phyloP scores from a whole-genome alignment of 2,797 vertebrate genomes.

The Dermochelys coriacea region DNA sequence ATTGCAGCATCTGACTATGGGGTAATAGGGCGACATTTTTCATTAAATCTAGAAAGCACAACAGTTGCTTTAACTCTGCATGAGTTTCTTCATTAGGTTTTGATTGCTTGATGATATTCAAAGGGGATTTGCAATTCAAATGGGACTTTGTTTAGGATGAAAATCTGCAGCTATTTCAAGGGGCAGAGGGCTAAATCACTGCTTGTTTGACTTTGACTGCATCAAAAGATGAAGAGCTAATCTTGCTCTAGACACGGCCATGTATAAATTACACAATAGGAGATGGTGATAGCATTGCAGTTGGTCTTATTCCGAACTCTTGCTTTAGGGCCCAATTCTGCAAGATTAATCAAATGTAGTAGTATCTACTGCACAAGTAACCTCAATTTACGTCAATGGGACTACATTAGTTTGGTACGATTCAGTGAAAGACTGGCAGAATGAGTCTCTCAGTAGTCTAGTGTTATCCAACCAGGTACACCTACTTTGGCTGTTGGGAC shows the following conservation, averaged over 20 bases:
- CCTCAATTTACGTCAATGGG: background rate
- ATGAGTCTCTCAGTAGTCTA: fast-evolving
- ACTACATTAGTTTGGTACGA: fast-evolving
- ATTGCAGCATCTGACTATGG: background rate
- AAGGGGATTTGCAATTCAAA: slow-evolving; percentile 80
- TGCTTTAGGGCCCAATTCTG: background rate
- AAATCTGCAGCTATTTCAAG: slow-evolving; percentile 75
- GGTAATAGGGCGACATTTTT: slow-evolving; percentile 30
- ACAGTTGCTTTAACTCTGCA: slow-evolving; percentile 65
- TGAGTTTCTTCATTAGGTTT: slow-evolving; percentile 67
- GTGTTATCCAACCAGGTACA: background rate
- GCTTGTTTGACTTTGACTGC: slow-evolving; percentile 67
- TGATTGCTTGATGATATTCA: slow-evolving; percentile 73
- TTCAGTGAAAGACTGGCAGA: background rate
- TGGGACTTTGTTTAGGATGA: slow-evolving; percentile 71
- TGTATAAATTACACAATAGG: background rate
- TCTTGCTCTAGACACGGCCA: slow-evolving; percentile 40
- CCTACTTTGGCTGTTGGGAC: background rate
- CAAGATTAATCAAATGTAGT: background rate
- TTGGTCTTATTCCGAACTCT: background rate
- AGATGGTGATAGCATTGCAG: background rate
- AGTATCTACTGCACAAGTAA: fast-evolving
- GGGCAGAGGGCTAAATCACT: slow-evolving; percentile 70
- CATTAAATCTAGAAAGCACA: slow-evolving; percentile 69
- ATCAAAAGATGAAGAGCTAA: slow-evolving; percentile 69